phyloP scores from a whole-genome alignment of 2,797 vertebrate genomes.

The Macroramphosus scolopax region DNA sequence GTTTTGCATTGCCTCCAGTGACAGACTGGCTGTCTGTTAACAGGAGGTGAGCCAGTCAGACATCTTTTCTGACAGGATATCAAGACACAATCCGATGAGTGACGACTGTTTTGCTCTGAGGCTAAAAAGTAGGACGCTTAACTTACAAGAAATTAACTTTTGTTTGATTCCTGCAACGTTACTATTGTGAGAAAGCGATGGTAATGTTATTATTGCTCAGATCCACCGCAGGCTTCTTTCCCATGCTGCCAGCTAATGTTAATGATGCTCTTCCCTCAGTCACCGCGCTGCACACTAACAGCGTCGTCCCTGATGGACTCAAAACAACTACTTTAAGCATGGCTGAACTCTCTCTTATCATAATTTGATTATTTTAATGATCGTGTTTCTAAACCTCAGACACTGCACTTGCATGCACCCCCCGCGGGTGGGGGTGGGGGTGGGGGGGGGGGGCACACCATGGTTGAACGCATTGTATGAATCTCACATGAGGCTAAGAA shows the following conservation, averaged over 20 bases:
- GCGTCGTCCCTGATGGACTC: conserved; percentile 71
- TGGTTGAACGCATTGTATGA: conserved; percentile 70
- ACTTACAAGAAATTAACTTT: conserved; percentile 52
- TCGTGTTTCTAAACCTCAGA: conserved; percentile 74
- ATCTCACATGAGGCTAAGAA: conserved; percentile 68
- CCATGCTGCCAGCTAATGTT: conserved; percentile 70
- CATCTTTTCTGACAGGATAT: conserved; percentile 45
- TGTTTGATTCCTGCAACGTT: conserved; percentile 51
- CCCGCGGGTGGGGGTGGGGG: no score
- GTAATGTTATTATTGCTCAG: conserved; percentile 66
- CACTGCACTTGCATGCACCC: conserved; percentile 64
- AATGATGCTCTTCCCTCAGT: conserved; percentile 59
- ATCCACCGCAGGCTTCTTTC: conserved; percentile 64
- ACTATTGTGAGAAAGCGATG: conserved; percentile 63
- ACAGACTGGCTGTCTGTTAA: conserved; percentile 44
- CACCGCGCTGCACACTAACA: conserved; percentile 51
- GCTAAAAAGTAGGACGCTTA: conserved; percentile 58
- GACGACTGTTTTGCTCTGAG: conserved; percentile 47
- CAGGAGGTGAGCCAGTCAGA: conserved; percentile 45
- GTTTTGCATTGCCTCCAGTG: conserved; percentile 44
- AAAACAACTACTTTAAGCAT: conserved; percentile 74
- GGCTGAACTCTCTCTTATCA: conserved; percentile 76
- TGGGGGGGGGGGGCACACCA: conserved; percentile 44
- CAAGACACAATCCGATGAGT: conserved; percentile 43
- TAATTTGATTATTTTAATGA: conserved; percentile 88